Percentiles rank a stretch among this genome's conserved stretches.
Evolutionary conservation across 2,888 invertebrate genomes (phyloP).

Genomic region (Cosmopolites sordidus): DNA sequence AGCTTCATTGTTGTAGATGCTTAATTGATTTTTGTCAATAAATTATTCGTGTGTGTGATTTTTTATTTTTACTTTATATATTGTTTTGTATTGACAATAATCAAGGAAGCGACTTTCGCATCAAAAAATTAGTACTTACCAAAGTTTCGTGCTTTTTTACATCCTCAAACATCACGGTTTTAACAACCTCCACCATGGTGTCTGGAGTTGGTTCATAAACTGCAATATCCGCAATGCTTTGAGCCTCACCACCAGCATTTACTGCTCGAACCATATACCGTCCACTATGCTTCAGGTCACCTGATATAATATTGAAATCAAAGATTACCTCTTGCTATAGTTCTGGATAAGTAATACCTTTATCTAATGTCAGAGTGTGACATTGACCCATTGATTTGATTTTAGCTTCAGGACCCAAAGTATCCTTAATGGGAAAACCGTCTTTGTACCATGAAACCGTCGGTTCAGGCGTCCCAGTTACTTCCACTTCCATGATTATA

Average conservation of each 20-base stretch:
- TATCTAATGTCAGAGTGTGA: conserved; percentile 66
- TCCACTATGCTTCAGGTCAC: conserved; percentile 62
- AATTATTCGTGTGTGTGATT: too few relatives aligned
- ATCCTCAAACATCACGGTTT: conserved; percentile 62
- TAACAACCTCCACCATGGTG: conserved; percentile 63
- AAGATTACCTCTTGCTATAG: neutral
- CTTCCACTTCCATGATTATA: conserved; percentile 70
- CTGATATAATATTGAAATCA: conserved; percentile 1
- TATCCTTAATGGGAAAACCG: conserved; percentile 58
- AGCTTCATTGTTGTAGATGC: too few relatives aligned
- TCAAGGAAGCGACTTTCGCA: too few relatives aligned
- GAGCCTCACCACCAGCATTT: conserved; percentile 77
- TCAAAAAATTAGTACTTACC: conserved; percentile 39
- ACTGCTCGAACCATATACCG: conserved; percentile 71
- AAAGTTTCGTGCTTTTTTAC: conserved; percentile 48
- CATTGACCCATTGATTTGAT: conserved; percentile 63
- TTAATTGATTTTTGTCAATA: too few relatives aligned
- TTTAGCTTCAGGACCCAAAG: conserved; percentile 51
- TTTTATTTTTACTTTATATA: too few relatives aligned
- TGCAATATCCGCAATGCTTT: conserved; percentile 73
- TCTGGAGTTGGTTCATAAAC: conserved; percentile 67
- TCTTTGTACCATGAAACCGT: conserved; percentile 71
- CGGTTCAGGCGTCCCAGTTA: conserved; percentile 74
- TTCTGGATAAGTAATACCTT: too few relatives aligned
- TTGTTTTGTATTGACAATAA: too few relatives aligned